Evolutionary conservation across 2,888 invertebrate species (phyloP).

Genomic region (Drosophila nr. medialis): DNA sequence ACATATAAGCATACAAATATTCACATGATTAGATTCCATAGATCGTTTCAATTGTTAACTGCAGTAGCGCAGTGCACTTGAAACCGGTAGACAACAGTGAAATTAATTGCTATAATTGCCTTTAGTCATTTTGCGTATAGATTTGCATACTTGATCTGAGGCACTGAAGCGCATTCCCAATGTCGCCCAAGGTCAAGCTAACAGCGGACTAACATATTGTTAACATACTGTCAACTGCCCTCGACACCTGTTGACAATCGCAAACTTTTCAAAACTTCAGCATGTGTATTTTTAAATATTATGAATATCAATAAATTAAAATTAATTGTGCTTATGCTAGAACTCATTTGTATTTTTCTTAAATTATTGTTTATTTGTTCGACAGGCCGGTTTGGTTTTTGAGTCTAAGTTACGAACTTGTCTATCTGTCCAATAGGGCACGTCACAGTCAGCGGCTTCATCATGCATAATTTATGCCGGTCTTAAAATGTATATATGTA

Average conservation of each 20-base stretch:
- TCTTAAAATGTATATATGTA: slow-evolving; percentile 16
- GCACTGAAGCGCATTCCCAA: slow-evolving; percentile 59
- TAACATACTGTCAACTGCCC: slow-evolving; percentile 1
- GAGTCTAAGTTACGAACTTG: slow-evolving; percentile 16
- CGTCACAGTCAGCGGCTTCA: slow-evolving; percentile 21
- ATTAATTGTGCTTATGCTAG: slow-evolving; percentile 52
- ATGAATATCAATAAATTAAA: slow-evolving; percentile 69
- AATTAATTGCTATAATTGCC: slow-evolving; percentile 54
- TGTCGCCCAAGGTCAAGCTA: slow-evolving; percentile 69
- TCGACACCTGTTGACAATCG: slow-evolving; percentile 6
- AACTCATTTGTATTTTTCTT: slow-evolving; percentile 37
- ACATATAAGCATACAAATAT: background rate
- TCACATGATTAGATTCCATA: background rate
- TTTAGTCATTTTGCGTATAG: slow-evolving; percentile 13
- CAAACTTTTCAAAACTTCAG: slow-evolving; percentile 50
- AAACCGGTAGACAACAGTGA: slow-evolving; percentile 45
- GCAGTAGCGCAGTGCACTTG: slow-evolving; percentile 6
- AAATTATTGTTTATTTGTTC: slow-evolving; percentile 49
- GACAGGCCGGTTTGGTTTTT: slow-evolving; percentile 43
- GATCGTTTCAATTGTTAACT: slow-evolving; percentile 24
- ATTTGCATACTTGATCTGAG: slow-evolving; percentile 37
- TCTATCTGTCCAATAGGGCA: slow-evolving; percentile 14
- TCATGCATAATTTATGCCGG: slow-evolving; percentile 65
- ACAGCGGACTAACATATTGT: slow-evolving; percentile 50
- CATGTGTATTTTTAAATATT: slow-evolving; percentile 44